Conservation (phyloP, 2,113 vertebrate species). For the Chlorodrepanis virens region DNA sequence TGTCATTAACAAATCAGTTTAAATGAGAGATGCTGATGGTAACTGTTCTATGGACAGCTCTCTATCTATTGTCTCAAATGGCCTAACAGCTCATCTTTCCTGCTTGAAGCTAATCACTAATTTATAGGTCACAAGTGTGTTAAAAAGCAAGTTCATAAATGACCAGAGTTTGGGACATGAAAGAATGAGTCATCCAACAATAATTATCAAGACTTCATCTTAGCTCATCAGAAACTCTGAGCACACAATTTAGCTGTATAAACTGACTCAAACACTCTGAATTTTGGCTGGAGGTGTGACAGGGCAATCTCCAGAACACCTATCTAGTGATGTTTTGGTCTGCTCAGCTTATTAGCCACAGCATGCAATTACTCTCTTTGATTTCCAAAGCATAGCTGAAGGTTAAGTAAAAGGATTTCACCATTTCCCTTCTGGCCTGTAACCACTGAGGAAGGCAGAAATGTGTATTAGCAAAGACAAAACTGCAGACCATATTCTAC, state of each 20-base stretch:
- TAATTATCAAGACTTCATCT: neutral
- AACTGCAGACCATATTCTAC: neutral
- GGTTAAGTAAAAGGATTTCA: neutral
- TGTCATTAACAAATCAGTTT: neutral
- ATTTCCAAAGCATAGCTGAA: neutral
- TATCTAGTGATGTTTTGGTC: neutral
- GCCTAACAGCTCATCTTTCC: constrained; percentile 27
- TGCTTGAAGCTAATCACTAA: constrained; percentile 4
- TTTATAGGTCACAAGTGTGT: neutral
- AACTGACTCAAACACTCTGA: neutral
- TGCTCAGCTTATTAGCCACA: neutral
- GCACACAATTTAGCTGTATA: neutral
- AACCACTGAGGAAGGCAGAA: neutral
- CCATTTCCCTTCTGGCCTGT: neutral
- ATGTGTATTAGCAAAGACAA: neutral
- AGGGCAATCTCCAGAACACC: neutral
- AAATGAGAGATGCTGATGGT: neutral
- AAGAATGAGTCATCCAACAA: neutral
- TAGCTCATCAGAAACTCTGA: neutral
- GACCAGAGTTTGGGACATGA: neutral
- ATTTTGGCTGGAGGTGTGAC: neutral
- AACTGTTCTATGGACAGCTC: neutral
- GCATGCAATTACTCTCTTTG: neutral
- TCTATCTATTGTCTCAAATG: constrained; percentile 18
- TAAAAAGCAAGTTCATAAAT: constrained; percentile 11